Conservation (phyloP, 2,113 vertebrate genomes). For the Plectropomus leopardus region DNA sequence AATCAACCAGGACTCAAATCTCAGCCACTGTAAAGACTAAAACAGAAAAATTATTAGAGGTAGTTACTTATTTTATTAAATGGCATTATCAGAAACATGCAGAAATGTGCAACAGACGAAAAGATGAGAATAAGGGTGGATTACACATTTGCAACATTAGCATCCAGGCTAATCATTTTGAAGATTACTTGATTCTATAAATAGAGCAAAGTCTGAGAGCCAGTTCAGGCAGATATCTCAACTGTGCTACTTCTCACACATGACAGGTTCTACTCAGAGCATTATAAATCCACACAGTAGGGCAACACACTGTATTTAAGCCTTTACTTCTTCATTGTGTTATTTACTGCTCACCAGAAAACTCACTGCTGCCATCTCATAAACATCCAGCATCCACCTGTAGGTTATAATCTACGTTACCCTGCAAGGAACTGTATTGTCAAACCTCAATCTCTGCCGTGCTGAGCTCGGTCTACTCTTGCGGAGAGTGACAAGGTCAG, state of each 20-base stretch:
- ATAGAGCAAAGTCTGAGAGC: neutral
- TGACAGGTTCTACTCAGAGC: neutral
- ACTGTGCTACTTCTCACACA: neutral
- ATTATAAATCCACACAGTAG: neutral
- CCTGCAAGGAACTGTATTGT: neutral
- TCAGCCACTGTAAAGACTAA: neutral
- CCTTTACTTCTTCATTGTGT: neutral
- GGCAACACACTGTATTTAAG: neutral
- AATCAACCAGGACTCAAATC: no score
- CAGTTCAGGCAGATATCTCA: neutral
- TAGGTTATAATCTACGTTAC: no score
- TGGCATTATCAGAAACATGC: neutral
- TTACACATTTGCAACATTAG: neutral
- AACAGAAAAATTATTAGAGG: neutral
- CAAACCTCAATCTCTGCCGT: conserved; percentile 7
- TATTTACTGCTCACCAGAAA: conserved; percentile 1
- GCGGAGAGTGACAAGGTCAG: conserved; percentile 12
- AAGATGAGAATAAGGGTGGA: neutral
- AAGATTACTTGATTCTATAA: neutral
- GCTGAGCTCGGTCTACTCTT: conserved; percentile 1
- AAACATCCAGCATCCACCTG: conserved; percentile 10
- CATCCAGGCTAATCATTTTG: neutral
- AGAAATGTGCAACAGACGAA: neutral
- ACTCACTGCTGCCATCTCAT: neutral
- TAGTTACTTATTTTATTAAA: neutral